Evolutionary conservation across 2,797 vertebrate species (phyloP).

Genomic region (Malurus leucopterus): DNA sequence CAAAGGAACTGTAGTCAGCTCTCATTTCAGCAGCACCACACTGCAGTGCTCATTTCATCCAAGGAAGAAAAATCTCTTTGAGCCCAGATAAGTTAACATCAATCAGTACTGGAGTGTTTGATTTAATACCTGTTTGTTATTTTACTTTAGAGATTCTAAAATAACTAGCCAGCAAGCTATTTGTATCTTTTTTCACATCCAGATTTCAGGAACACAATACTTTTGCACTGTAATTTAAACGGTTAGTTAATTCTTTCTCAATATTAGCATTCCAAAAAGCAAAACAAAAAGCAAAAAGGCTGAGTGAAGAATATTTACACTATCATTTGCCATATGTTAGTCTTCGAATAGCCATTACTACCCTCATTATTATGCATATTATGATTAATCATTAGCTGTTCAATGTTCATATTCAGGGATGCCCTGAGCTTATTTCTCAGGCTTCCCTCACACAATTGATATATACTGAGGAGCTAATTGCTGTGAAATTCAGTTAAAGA

Average conservation of each 20-base stretch:
- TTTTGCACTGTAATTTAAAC: neutral
- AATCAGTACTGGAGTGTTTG: neutral
- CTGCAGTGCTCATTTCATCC: neutral
- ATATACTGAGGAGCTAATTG: neutral
- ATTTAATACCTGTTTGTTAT: neutral
- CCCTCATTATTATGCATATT: neutral
- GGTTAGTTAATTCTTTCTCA: neutral
- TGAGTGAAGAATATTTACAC: neutral
- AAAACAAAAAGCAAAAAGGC: neutral
- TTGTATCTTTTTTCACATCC: neutral
- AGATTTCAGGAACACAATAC: neutral
- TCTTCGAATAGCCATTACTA: neutral
- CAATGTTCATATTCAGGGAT: neutral
- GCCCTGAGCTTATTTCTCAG: neutral
- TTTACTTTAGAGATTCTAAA: neutral
- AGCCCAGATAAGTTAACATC: neutral
- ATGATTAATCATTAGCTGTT: neutral
- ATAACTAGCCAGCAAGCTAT: neutral
- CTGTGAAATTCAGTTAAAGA: neutral
- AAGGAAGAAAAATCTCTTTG: neutral
- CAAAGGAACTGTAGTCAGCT: neutral
- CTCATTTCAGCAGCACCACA: neutral
- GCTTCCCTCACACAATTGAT: neutral
- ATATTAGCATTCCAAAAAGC: neutral
- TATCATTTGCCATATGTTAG: neutral